Conservation (phyloP, 2,888 invertebrate species). For the Mythimna vitellina region DNA sequence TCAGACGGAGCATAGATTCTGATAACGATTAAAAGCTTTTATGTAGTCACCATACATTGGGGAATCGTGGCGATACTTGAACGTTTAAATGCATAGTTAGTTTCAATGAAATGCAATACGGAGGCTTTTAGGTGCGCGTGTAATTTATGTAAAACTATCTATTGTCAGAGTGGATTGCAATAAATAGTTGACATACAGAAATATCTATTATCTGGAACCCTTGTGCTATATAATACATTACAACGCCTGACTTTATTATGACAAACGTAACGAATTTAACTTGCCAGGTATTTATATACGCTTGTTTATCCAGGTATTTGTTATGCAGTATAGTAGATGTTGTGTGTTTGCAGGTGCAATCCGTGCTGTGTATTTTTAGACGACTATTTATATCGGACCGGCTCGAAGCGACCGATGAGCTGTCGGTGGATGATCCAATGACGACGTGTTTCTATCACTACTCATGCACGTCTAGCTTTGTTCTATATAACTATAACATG, state of each 20-base stretch:
- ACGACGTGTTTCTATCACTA: constrained; percentile 67
- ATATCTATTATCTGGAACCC: constrained; percentile 21
- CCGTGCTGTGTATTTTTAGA: constrained; percentile 87
- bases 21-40: constrained; percentile 32
- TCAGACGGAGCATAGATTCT: constrained; percentile 41
- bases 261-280: constrained; percentile 35
- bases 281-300: constrained; percentile 36
- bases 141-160: constrained; percentile 22
- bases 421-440: constrained; percentile 79
- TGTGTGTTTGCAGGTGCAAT: constrained; percentile 83
- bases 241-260: constrained; percentile 36
- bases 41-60: constrained; percentile 13
- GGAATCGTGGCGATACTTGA: constrained; percentile 8
- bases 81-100: constrained; percentile 27
- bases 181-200: constrained; percentile 35
- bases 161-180: constrained; percentile 32
- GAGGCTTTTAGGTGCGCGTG: constrained; percentile 13
- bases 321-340: constrained; percentile 62
- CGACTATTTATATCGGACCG: constrained; percentile 87
- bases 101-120: constrained; percentile 26
- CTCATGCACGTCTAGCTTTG: constrained; percentile 43
- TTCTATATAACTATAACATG: constrained; percentile 16
- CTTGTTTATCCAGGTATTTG: constrained; percentile 56
- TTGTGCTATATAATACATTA: constrained; percentile 24
- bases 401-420: constrained; percentile 77